These are phyloP conservation scores for Macropus fuliginosus DNA, from an alignment of 2,797 vertebrate genomes.

Conservation along the genomic window DNA sequence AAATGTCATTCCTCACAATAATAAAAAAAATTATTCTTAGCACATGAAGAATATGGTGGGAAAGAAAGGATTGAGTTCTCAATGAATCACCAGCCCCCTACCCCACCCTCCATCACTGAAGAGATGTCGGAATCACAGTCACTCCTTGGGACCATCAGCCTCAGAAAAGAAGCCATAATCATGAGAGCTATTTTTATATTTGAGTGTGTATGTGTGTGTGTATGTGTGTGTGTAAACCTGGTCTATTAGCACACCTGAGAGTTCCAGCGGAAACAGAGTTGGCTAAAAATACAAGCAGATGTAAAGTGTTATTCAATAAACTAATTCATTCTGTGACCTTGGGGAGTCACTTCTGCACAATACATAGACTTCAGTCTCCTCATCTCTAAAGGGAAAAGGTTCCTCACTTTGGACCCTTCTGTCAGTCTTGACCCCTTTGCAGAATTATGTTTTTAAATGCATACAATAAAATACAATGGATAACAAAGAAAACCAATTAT, in stretches of 20 bases:
- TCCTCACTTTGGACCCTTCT: neutral
- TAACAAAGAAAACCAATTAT: neutral
- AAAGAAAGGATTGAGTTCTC: neutral
- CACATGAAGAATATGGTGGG: neutral
- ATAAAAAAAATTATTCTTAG: slow-evolving; percentile 49
- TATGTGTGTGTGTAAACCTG: neutral
- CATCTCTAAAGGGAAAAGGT: neutral
- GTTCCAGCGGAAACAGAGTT: neutral
- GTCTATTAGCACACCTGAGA: neutral
- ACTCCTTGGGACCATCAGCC: neutral
- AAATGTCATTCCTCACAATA: slow-evolving; percentile 62
- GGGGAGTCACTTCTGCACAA: neutral
- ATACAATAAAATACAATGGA: neutral
- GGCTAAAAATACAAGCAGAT: slow-evolving; percentile 2
- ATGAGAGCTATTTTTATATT: neutral
- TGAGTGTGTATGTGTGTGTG: neutral
- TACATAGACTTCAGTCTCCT: neutral
- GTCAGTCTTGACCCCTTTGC: neutral
- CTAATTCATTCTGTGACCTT: neutral
- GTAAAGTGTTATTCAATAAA: neutral
- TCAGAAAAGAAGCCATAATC: neutral
- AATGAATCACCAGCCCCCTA: slow-evolving; percentile 46
- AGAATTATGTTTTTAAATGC: neutral
- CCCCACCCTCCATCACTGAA: neutral
- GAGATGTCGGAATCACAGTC: neutral